phyloP scores from a whole-genome alignment of 1,140 invertebrate species.

The Drosophila ogumai region DNA sequence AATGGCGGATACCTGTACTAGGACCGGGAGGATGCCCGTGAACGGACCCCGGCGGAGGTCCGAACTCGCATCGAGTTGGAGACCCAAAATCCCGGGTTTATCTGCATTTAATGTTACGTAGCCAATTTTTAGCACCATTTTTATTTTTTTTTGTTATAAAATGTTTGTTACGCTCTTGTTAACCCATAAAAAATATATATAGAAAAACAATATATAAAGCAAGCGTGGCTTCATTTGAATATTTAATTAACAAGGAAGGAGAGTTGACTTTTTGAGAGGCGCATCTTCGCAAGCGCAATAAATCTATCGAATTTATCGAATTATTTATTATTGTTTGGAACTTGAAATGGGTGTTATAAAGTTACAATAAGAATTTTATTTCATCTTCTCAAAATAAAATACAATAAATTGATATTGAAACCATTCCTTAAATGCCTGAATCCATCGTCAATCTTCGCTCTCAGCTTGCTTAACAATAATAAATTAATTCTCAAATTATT shows the following conservation, averaged over 20 bases:
- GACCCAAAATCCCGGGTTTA: constrained; percentile 22
- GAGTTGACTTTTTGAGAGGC: constrained; percentile 2
- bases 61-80: constrained; percentile 61
- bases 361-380: background rate
- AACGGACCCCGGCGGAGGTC: constrained; percentile 51
- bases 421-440: background rate
- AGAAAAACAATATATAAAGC: background rate
- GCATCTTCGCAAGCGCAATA: constrained; percentile 7
- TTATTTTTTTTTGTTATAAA: constrained; percentile 27
- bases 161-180: constrained; percentile 36
- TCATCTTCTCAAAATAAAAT: background rate
- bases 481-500: background rate
- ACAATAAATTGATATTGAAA: background rate
- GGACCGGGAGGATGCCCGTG: constrained; percentile 56
- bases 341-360: background rate
- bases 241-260: constrained; percentile 5
- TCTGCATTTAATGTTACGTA: constrained; percentile 53
- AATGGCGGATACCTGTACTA: constrained; percentile 77
- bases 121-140: constrained; percentile 71
- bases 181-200: constrained; percentile 27
- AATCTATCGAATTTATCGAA: background rate
- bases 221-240: constrained; percentile 10
- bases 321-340: no score
- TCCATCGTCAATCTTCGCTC: background rate
- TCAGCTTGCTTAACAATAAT: background rate